A percentile compares a stretch with the other conserved stretches of the same genome.
Evolutionary conservation across 2,113 vertebrate genomes (phyloP).

Genomic region (Lichenostomus cassidix): DNA sequence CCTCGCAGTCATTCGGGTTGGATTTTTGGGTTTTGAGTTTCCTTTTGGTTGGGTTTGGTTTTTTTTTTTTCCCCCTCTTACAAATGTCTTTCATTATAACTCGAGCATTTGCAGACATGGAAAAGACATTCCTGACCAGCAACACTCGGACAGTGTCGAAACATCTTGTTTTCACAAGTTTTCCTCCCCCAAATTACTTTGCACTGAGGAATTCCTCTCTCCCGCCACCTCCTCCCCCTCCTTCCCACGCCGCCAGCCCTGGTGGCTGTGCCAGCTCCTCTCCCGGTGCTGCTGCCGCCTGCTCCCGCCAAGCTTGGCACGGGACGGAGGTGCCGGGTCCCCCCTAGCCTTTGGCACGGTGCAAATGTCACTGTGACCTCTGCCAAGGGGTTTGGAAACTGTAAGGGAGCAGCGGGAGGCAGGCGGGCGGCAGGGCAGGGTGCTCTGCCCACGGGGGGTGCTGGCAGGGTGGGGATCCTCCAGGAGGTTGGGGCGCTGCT

Average conservation of each 20-base stretch:
- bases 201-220: constrained; percentile 41
- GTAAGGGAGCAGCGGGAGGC: background rate
- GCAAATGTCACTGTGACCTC: background rate
- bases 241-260: background rate
- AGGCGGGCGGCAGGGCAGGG: background rate
- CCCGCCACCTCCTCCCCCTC: background rate
- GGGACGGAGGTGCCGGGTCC: rapidly evolving
- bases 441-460: rapidly evolving
- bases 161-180: constrained; percentile 65
- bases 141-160: constrained; percentile 50
- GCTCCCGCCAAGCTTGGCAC: background rate
- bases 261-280: background rate
- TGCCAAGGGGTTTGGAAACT: background rate
- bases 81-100: constrained; percentile 51
- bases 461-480: background rate
- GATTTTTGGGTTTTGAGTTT: background rate
- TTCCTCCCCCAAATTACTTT: constrained; percentile 52
- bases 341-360: background rate
- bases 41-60: background rate
- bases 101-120: background rate
- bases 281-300: background rate
- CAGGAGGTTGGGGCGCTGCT: background rate
- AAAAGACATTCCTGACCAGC: constrained; percentile 59
- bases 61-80: background rate
- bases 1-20: background rate